These are phyloP conservation scores for Polyergus mexicanus DNA, from an alignment of 1,140 invertebrate species.

Conservation along the genomic window DNA sequence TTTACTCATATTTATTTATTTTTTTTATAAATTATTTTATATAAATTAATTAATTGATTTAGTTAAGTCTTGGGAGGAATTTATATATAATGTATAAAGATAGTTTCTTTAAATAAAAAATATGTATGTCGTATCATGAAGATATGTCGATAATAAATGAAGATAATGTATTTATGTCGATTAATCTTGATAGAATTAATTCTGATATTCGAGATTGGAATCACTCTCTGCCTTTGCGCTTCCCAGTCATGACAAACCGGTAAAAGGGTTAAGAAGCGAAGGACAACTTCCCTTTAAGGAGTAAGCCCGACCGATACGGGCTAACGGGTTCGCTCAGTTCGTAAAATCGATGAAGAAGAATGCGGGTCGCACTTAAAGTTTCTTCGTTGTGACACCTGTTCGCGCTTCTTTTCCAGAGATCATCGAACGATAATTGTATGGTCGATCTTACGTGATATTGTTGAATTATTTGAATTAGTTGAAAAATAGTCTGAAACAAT, in stretches of 20 bases:
- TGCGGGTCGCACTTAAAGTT: slow-evolving; percentile 23
- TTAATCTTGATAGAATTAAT: slow-evolving; percentile 3
- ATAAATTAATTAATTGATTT: not conserved
- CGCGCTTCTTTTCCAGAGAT: slow-evolving; percentile 31
- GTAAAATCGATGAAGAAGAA: slow-evolving; percentile 68
- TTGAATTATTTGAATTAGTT: not conserved
- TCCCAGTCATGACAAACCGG: slow-evolving; percentile 13
- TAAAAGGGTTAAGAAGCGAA: slow-evolving; percentile 70
- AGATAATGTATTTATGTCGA: not conserved
- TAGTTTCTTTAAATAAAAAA: not conserved
- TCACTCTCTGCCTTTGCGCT: not conserved
- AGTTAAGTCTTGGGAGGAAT: not conserved
- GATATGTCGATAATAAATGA: not conserved
- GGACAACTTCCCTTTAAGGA: slow-evolving; percentile 81
- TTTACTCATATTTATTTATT: no score
- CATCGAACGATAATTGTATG: slow-evolving; percentile 45
- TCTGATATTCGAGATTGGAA: not conserved
- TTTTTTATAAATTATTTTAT: no score
- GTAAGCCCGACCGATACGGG: slow-evolving; percentile 75
- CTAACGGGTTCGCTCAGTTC: slow-evolving; percentile 79
- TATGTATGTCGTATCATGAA: not conserved
- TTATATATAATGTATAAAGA: not conserved
- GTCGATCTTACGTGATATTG: not conserved
- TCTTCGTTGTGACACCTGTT: slow-evolving; percentile 59
- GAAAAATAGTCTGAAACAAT: not conserved